Base-by-base conservation (phyloP, 2,888 invertebrate species). In the Nipponacmea schrenckii region DNA sequence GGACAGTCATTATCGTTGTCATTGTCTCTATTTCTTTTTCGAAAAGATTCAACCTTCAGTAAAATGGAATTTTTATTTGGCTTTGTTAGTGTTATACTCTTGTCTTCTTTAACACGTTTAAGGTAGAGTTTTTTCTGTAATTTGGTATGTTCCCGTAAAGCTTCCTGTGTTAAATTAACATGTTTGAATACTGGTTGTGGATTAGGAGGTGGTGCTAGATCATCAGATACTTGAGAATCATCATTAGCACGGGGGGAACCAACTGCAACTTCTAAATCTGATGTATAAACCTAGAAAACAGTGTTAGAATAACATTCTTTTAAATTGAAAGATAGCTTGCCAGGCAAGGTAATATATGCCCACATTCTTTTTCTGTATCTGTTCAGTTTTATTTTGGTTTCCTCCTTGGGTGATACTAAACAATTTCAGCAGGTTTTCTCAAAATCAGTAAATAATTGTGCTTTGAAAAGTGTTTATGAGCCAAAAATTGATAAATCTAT, bases 51-150 rank as follows among this genome's bases (percentile, higher is more conserved):
- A 2, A 56, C 56, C 24, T 56, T 56, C 20, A 56, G 56, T 12
- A 56, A 24, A 15, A 56, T 56, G 10, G 56, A 56, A 24, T 56
- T 56, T 20, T 56, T 20, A 15, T 56, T 56, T 10, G 56, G 56
- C 62, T 75, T 78, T 2, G 76, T 69, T 63, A 77, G 75, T 27
- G 78, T 68, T 2, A 79, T 70, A 62, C 74, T 78, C 5, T 77
- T 71, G 12, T 81, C 83, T 8, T 80, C 77, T 67, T 78, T 80
- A 3, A 81, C 81, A 62, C 81, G 79, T 15, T 81, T 77, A 0
- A 83, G 66, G 64, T 80, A 83, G 14, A 81, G 67, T 27, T 80
- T 77, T 71, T 83, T 82, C 68, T 84, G 83, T 48, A 78, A 66
- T 39, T 78, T 72, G 15, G 83, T 83, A 69, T 84, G 84, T 64